Conservation (phyloP, 1,140 invertebrate species). For the Drosophila athabasca region DNA sequence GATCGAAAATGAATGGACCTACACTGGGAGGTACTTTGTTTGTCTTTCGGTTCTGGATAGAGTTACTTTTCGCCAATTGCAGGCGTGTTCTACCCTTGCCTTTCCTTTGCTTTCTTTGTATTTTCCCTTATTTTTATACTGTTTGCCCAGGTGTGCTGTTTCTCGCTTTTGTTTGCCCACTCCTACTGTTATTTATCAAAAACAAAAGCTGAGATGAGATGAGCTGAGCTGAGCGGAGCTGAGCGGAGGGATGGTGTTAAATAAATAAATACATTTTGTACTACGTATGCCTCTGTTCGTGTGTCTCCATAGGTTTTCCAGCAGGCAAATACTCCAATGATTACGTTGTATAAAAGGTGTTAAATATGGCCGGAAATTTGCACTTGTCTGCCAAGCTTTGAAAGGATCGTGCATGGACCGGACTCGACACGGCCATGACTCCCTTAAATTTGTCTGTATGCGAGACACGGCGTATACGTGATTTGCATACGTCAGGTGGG, state of each 20-base stretch:
- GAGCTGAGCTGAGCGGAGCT: conserved; percentile 4
- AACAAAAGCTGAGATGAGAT: conserved; percentile 4
- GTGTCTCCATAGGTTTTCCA: conserved; percentile 22
- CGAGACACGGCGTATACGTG: conserved; percentile 56
- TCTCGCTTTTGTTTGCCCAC: conserved; percentile 25
- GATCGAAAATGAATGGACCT: conserved; percentile 7
- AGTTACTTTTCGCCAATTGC: conserved; percentile 20
- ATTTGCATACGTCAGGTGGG: conserved; percentile 40
- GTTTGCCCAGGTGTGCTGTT: conserved; percentile 47
- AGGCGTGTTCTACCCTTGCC: conserved; percentile 26
- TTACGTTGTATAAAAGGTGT: conserved; percentile 37
- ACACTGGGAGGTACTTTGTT: conserved; percentile 1
- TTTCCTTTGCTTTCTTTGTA: background rate
- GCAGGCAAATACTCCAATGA: conserved; percentile 9
- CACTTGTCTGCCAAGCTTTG: conserved; percentile 31
- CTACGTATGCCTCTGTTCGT: no score
- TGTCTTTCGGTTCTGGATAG: conserved; percentile 4
- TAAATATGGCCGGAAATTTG: conserved; percentile 52
- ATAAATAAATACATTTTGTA: conserved; percentile 18
- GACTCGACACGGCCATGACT: background rate
- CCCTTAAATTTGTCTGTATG: conserved; percentile 17
- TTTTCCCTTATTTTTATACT: background rate
- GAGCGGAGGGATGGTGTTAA: conserved; percentile 4
- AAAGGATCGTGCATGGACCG: conserved; percentile 37
- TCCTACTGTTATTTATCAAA: conserved; percentile 7